A percentile compares a stretch with the other conserved stretches of the same genome.
phyloP scores from a whole-genome alignment of 1,140 invertebrate genomes.

The Scylla paramamosain region DNA sequence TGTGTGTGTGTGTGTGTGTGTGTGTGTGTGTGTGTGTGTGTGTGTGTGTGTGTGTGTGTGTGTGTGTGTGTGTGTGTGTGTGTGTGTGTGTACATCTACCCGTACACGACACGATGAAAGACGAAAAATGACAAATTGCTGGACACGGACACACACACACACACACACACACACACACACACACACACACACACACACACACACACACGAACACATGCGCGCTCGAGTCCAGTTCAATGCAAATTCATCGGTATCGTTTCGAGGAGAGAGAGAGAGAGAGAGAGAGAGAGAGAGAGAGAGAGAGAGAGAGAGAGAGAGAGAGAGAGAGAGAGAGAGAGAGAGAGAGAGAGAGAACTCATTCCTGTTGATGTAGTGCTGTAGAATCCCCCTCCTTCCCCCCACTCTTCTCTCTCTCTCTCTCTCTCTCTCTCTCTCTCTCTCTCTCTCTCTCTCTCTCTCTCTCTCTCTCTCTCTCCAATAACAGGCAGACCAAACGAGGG shows the following conservation, averaged over 20 bases:
- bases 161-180: not conserved
- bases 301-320: no score
- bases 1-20: no score
- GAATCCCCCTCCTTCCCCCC: not conserved
- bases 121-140: not conserved
- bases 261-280: not conserved
- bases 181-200: constrained; percentile 3
- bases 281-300: no score
- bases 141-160: not conserved
- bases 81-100: no score
- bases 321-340: no score
- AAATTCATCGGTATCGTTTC: not conserved
- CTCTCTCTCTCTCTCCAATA: not conserved
- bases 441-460: constrained; percentile 3
- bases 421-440: constrained; percentile 3
- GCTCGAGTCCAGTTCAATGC: no score
- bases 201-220: not conserved
- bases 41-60: no score
- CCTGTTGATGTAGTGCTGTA: not conserved
- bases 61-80: no score
- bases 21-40: no score
- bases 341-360: not conserved
- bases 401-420: not conserved
- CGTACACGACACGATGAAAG: no score
- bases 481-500: not conserved